These are phyloP conservation scores for Pipa parva DNA, from an alignment of 2,113 vertebrate species.

Conservation along the genomic window DNA sequence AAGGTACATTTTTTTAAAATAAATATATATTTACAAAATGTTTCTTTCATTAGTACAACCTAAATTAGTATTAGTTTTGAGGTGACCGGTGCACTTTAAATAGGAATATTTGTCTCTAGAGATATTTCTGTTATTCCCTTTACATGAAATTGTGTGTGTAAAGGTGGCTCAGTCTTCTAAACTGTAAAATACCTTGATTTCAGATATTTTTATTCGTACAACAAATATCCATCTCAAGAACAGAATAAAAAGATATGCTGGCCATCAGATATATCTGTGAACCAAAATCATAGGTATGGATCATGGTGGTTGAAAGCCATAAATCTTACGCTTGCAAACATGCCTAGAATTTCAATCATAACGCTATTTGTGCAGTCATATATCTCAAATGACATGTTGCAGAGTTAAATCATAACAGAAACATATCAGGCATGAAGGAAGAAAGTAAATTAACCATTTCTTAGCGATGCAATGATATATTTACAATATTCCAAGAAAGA, in stretches of 20 bases:
- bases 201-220: neutral
- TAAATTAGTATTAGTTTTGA: no score
- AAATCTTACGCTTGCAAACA: slow-evolving; percentile 20
- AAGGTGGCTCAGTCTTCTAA: neutral
- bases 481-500: no score
- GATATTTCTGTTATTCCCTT: neutral
- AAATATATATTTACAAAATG: no score
- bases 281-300: slow-evolving; percentile 2
- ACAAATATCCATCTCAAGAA: neutral
- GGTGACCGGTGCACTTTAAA: no score
- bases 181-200: neutral
- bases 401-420: slow-evolving; percentile 39
- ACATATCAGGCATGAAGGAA: slow-evolving; percentile 12
- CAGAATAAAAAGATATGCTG: neutral
- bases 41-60: no score
- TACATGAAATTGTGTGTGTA: neutral
- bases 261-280: slow-evolving; percentile 1
- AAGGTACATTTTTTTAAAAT: no score
- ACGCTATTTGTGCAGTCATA: slow-evolving; percentile 27
- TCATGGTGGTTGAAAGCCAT: slow-evolving; percentile 3
- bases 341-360: slow-evolving; percentile 38
- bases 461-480: neutral
- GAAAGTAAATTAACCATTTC: slow-evolving; percentile 16
- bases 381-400: slow-evolving; percentile 34
- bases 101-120: neutral